A percentile compares a stretch with the other conserved stretches of the same genome.
phyloP scores from a whole-genome alignment of 2,797 vertebrate species.

The Betta splendens region DNA sequence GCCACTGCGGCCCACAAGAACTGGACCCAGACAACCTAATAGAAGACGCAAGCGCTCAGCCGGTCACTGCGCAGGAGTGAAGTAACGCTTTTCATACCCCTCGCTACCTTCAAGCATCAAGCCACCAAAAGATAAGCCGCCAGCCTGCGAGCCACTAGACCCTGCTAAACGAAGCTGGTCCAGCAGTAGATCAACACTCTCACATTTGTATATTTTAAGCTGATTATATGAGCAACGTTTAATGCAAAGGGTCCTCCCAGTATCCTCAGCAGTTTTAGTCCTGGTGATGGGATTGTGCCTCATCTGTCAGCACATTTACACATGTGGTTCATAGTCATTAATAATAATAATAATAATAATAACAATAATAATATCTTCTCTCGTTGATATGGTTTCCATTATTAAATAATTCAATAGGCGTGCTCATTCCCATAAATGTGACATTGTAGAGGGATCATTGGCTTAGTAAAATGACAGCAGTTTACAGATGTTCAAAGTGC shows the following conservation, averaged over 20 bases:
- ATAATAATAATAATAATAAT: no score
- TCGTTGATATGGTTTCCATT: not conserved
- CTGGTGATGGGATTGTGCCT: constrained; percentile 54
- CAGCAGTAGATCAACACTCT: constrained; percentile 12
- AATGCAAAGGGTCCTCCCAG: constrained; percentile 31
- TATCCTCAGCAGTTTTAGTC: constrained; percentile 34
- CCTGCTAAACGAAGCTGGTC: constrained; percentile 36
- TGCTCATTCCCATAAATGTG: not conserved
- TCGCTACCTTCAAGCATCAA: constrained; percentile 14
- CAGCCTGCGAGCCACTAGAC: constrained; percentile 47
- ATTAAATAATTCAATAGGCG: constrained; percentile 2
- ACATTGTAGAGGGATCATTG: no score
- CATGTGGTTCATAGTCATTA: constrained; percentile 7
- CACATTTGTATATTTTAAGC: not conserved
- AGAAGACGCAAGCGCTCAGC: constrained; percentile 43
- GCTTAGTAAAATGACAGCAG: not conserved
- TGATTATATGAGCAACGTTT: constrained; percentile 21
- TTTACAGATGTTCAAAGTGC: not conserved
- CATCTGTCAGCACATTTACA: constrained; percentile 37
- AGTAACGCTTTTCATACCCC: constrained; percentile 22
- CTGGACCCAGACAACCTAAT: constrained; percentile 39
- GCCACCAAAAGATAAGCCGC: constrained; percentile 43
- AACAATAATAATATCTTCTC: constrained; percentile 13
- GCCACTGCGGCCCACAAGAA: constrained; percentile 67
- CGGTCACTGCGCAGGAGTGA: constrained; percentile 72